Evolutionary conservation across 2,113 vertebrate species (phyloP).

Genomic region (Phylloscopus whistleri): DNA sequence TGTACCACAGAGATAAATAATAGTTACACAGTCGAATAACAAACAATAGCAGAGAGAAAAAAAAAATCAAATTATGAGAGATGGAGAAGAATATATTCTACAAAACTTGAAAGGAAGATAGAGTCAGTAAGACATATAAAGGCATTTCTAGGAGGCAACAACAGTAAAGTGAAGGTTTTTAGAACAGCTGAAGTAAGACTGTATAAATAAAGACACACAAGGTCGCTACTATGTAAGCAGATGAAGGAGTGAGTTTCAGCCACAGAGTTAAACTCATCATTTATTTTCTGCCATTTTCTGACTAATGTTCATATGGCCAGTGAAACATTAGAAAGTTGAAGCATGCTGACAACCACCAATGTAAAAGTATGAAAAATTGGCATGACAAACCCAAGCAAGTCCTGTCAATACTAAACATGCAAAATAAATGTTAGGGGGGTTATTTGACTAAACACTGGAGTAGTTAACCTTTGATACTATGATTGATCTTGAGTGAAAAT

Average conservation of each 20-base stretch:
- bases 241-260: neutral
- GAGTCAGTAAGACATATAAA: neutral
- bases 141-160: neutral
- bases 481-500: neutral
- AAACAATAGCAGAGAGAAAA: slow-evolving; percentile 19
- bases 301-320: neutral
- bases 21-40: slow-evolving; percentile 14
- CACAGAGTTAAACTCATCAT: neutral
- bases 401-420: neutral
- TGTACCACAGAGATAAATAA: slow-evolving; percentile 26
- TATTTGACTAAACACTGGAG: neutral
- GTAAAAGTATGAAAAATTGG: slow-evolving; percentile 15
- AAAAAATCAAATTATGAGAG: neutral
- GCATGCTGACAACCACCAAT: neutral
- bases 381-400: neutral
- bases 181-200: neutral
- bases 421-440: neutral
- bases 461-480: neutral
- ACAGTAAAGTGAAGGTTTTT: neutral
- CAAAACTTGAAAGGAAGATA: neutral
- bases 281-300: neutral
- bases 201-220: neutral
- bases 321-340: neutral
- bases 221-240: neutral
- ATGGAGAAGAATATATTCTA: neutral